phyloP scores from a whole-genome alignment of 2,888 invertebrate genomes.

The Ischnura elegans region DNA sequence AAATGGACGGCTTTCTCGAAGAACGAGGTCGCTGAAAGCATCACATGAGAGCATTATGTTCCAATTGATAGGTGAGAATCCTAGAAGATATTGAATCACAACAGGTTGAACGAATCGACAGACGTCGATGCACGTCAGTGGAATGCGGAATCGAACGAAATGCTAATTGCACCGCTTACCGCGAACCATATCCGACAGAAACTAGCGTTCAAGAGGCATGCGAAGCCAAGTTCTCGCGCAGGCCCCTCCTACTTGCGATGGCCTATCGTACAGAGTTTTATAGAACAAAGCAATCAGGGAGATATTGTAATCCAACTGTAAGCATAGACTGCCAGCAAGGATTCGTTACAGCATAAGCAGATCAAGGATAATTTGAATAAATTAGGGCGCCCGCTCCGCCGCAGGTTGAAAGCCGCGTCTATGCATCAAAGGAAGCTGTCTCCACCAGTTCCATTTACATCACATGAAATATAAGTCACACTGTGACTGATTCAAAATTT shows the following conservation, averaged over 20 bases:
- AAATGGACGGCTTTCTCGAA: conserved; percentile 36
- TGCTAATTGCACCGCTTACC: background rate
- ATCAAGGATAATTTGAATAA: background rate
- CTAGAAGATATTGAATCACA: background rate
- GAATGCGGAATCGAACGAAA: background rate
- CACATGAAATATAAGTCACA: background rate
- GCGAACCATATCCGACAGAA: background rate
- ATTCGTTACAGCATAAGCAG: conserved; percentile 15
- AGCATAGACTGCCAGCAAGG: background rate
- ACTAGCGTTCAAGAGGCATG: background rate
- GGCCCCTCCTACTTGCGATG: background rate
- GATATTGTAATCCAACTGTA: conserved; percentile 5
- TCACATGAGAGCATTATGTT: no score
- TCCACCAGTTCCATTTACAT: background rate
- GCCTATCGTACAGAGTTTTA: background rate
- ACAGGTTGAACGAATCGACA: background rate
- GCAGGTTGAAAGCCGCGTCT: background rate
- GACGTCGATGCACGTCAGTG: background rate
- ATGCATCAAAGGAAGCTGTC: background rate
- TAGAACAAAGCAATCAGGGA: background rate
- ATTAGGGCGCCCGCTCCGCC: background rate
- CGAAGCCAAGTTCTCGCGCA: background rate
- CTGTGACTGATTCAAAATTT: no score
- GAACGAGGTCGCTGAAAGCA: conserved; percentile 17
- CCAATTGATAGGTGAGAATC: background rate